phyloP scores from a whole-genome alignment of 2,888 invertebrate genomes.

The Altica lythri region DNA sequence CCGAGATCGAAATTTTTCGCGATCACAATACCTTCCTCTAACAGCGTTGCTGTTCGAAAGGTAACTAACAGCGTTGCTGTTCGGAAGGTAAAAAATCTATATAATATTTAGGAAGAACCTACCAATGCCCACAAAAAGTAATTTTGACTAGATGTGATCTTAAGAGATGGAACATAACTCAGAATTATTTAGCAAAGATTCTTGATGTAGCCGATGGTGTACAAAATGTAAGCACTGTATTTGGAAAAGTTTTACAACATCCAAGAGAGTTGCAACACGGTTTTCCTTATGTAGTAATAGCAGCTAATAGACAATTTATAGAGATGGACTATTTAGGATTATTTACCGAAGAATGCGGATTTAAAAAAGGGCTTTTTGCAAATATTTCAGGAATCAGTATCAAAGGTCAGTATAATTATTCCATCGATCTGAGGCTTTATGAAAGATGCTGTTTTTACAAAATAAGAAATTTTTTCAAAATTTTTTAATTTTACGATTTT shows the following conservation, averaged over 20 bases:
- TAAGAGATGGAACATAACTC: conserved; percentile 11
- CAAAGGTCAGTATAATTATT: no score
- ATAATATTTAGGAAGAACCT: conserved; percentile 6
- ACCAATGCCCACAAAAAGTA: conserved; percentile 25
- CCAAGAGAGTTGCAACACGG: conserved; percentile 37
- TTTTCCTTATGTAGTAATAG: conserved; percentile 37
- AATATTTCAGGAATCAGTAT: no score
- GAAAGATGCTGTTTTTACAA: no score
- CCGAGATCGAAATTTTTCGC: no score
- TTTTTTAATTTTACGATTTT: no score
- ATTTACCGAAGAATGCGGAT: not conserved
- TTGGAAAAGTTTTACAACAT: conserved; percentile 29
- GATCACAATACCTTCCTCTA: no score
- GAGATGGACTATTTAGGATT: conserved; percentile 31
- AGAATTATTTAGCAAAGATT: conserved; percentile 25
- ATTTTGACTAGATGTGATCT: conserved; percentile 27
- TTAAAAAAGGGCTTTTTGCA: no score
- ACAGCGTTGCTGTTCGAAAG: no score
- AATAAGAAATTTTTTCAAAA: no score
- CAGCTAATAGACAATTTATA: conserved; percentile 34
- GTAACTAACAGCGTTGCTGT: no score
- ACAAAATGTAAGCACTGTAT: conserved; percentile 11
- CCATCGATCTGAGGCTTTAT: no score
- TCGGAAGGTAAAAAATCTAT: no score
- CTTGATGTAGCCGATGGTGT: conserved; percentile 32